Evolutionary conservation across 2,113 vertebrate species (phyloP), one percentile per base, ranked within the genome.

Genomic region (Odocoileus hemionus): DNA sequence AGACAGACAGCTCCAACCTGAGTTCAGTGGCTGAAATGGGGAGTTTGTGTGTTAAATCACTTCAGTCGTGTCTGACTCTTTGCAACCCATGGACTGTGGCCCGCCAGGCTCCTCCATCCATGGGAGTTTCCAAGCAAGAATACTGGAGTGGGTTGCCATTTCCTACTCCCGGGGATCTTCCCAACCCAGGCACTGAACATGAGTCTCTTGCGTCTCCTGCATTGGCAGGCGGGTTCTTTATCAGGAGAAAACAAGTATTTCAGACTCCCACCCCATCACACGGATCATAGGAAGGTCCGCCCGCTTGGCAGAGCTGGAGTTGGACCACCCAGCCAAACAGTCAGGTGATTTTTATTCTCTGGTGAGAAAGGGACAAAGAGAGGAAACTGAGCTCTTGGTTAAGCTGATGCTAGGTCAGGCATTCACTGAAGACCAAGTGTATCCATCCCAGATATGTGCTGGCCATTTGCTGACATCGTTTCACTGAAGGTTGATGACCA

Each of bases 391-490:
- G 25, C 39, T 74, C 26, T 43, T 91, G n/a, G 54, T 76, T 82
- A 60, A 43, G 2, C 12, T 4, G n/a, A n/a, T 12, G 28, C 58
- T 28, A 25, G 36, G 84, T 30, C 33, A 2, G 23, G 30, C 26
- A 55, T 47, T 64, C 17, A 11, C 1, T 39, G 36, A 58, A 45
- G 47, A 8, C 89, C n/a, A 21, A 12, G 14, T 60, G 2, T 23
- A 26, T 57, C 16, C 2, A 19, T 14, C 19, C n/a, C 17, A 45
- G 33, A 19, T 45, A 33, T 5, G 2, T 7, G 17, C 33, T 36
- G 26, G 14, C 50, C 16, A 14, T 28, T 21, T 8, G 25, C 26
- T 1, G 0, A 16, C 0, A 0, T 21, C 10, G 1, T 47, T 36
- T 26, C 43, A 23, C 30, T 55, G 54, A 70, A 43, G 4, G 4